A percentile compares a stretch with the other conserved stretches of the same genome.
These are phyloP conservation scores for Sipha flava DNA, from an alignment of 1,140 invertebrate genomes.

Conservation along the genomic window DNA sequence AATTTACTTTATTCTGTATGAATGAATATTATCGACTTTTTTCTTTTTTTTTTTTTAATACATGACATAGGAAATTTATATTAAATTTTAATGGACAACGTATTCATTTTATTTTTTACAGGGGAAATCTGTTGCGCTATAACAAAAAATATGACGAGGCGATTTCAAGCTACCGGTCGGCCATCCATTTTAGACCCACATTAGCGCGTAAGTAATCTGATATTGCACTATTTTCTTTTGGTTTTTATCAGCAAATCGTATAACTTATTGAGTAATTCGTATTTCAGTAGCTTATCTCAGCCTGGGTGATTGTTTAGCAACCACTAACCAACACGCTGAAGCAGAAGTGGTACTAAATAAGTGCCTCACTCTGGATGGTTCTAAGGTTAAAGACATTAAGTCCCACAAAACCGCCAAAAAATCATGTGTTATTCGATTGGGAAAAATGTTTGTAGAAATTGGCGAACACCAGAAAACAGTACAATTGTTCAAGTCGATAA, in stretches of 20 bases:
- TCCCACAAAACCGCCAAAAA: conserved; percentile 83
- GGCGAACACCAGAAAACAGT: conserved; percentile 75
- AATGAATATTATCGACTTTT: too few species aligned
- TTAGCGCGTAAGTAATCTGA: conserved; percentile 73
- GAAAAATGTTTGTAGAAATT: conserved; percentile 78
- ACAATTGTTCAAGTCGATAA: conserved; percentile 75
- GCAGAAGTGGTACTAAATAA: conserved; percentile 72
- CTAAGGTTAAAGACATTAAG: conserved; percentile 75
- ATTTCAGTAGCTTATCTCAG: conserved; percentile 89
- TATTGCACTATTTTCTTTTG: background rate
- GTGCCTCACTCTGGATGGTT: conserved; percentile 74
- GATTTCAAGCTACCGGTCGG: conserved; percentile 80
- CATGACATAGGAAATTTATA: background rate
- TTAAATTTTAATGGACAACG: background rate
- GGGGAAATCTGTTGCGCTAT: conserved; percentile 85
- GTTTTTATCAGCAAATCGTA: background rate
- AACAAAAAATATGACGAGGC: conserved; percentile 80
- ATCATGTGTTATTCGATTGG: conserved; percentile 83
- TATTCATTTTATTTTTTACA: conserved; percentile 50
- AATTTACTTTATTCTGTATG: too few species aligned
- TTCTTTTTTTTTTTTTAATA: background rate
- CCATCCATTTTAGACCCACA: conserved; percentile 86
- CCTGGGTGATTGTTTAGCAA: conserved; percentile 75
- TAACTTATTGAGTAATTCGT: conserved; percentile 40
- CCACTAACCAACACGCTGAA: conserved; percentile 69